Percentiles rank a stretch among this genome's conserved stretches.
Conservation (phyloP, 1,140 invertebrate species). For the Lithobius niger region DNA sequence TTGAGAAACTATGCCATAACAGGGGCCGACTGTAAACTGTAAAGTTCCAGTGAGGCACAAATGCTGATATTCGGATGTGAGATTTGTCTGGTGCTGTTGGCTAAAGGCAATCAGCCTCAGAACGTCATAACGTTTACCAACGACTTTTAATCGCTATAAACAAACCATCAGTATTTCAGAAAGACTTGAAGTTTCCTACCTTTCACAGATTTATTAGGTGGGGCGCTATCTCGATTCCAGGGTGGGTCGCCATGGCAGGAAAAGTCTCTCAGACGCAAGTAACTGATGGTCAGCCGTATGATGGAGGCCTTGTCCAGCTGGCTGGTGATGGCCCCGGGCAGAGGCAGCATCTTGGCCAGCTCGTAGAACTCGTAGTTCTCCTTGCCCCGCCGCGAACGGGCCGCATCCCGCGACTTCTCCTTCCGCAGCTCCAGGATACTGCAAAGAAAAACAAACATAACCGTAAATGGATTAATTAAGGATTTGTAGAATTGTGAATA, state of each 20-base stretch:
- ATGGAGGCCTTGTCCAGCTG: conserved; percentile 98
- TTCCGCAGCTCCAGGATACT: conserved; percentile 93
- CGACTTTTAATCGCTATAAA: too few relatives aligned
- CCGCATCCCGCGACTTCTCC: conserved; percentile 93
- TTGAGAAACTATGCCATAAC: too few relatives aligned
- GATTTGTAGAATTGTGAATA: too few relatives aligned
- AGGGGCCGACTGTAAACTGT: too few relatives aligned
- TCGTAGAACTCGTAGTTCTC: conserved; percentile 99
- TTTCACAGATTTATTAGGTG: conserved; percentile 65
- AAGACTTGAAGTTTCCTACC: conserved; percentile 55
- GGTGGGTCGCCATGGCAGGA: conserved; percentile 87
- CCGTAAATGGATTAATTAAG: too few relatives aligned
- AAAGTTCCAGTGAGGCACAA: too few relatives aligned
- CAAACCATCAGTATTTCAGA: too few relatives aligned
- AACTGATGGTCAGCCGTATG: conserved; percentile 93
- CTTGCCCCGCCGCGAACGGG: conserved; percentile 82
- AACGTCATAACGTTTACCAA: too few relatives aligned
- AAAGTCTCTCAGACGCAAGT: conserved; percentile 90
- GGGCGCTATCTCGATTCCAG: conserved; percentile 58
- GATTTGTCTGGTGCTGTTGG: too few relatives aligned
- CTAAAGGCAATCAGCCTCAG: too few relatives aligned
- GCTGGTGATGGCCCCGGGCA: conserved; percentile 90
- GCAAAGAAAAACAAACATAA: conserved; percentile 36
- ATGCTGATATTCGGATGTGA: too few relatives aligned
- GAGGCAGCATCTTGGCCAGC: conserved; percentile 90